phyloP scores from a whole-genome alignment of 2,888 invertebrate species.

The Spisula subtruncata region DNA sequence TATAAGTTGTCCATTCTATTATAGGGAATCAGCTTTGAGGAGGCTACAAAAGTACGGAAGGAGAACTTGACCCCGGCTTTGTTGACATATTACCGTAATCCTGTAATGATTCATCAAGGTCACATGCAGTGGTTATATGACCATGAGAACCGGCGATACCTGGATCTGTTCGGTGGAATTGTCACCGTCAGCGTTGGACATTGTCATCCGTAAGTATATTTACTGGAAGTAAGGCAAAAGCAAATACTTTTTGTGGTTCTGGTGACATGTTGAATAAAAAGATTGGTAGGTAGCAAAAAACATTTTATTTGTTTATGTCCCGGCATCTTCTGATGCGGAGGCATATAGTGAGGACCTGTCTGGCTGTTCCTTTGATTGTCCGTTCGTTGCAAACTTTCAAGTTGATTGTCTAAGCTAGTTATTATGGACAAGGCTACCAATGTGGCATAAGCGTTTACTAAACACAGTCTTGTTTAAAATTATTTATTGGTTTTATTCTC shows the following conservation, averaged over 20 bases:
- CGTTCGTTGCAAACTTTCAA: too few relatives aligned
- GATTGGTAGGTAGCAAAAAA: neutral
- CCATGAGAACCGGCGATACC: conserved; percentile 94
- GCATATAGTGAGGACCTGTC: too few relatives aligned
- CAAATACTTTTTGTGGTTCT: too few relatives aligned
- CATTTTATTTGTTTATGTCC: neutral
- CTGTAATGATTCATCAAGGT: conserved; percentile 94
- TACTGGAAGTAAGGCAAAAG: neutral
- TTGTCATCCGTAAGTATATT: conserved; percentile 96
- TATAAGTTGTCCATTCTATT: neutral
- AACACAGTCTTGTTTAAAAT: too few relatives aligned
- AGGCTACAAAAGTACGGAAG: conserved; percentile 88
- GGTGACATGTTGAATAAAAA: too few relatives aligned
- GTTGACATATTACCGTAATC: conserved; percentile 92
- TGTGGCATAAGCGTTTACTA: too few relatives aligned
- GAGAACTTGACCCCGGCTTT: conserved; percentile 91
- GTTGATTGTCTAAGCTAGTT: too few relatives aligned
- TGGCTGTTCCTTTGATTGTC: too few relatives aligned
- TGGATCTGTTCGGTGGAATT: conserved; percentile 98
- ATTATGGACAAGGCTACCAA: too few relatives aligned
- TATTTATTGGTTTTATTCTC: too few relatives aligned
- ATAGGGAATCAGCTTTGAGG: conserved; percentile 86
- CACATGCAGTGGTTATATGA: conserved; percentile 98
- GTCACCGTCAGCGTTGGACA: conserved; percentile 99
- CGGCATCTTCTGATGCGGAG: too few relatives aligned